These are phyloP conservation scores for Rhamnusium bicolor DNA, from an alignment of 2,888 invertebrate genomes.

Conservation along the genomic window DNA sequence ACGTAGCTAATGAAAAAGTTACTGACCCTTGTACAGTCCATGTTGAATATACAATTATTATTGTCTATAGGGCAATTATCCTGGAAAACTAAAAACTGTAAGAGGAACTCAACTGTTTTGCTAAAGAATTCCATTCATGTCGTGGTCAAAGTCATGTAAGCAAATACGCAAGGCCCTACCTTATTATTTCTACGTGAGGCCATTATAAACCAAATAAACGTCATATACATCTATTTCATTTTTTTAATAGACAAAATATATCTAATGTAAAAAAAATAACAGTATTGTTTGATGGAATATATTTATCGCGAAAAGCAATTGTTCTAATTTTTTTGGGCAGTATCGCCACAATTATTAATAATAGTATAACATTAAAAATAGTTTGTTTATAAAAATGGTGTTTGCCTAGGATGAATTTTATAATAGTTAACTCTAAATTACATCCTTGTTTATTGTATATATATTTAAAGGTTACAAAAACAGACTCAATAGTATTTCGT, in stretches of 20 bases:
- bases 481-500: too few species aligned
- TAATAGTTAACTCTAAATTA: too few species aligned
- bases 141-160: slow-evolving; percentile 6
- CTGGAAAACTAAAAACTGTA: not conserved
- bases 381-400: too few species aligned
- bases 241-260: not conserved
- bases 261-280: not conserved
- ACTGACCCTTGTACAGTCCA: not conserved
- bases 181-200: slow-evolving; percentile 4
- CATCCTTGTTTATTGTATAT: too few species aligned
- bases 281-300: too few species aligned
- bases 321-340: too few species aligned
- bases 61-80: not conserved
- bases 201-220: not conserved
- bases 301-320: too few species aligned
- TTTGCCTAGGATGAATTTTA: too few species aligned
- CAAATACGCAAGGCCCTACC: not conserved
- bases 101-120: not conserved
- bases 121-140: not conserved
- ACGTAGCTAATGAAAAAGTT: too few species aligned
- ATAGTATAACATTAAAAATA: too few species aligned
- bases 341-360: too few species aligned
- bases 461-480: too few species aligned
- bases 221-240: not conserved
- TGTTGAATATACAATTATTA: not conserved